These are phyloP conservation scores for Sebastes cheni DNA, from an alignment of 2,797 vertebrate species.

Conservation along the genomic window DNA sequence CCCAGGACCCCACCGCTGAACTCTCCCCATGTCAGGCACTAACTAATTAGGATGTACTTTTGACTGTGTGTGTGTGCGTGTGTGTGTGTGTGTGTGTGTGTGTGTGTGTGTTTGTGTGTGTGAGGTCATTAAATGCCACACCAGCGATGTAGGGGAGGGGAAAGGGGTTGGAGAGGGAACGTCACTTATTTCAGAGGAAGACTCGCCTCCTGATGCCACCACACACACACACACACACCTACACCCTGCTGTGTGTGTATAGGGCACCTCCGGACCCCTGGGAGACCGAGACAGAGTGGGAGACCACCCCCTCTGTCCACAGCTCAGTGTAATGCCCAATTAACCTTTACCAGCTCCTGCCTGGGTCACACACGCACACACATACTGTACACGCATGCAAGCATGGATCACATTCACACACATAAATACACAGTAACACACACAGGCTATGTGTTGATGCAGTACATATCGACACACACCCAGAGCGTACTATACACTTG, in stretches of 20 bases:
- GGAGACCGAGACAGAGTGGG: constrained; percentile 58
- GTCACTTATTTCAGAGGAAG: constrained; percentile 56
- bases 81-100: neutral
- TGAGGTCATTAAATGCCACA: constrained; percentile 71
- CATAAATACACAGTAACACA: constrained; percentile 15
- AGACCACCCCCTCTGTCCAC: constrained; percentile 68
- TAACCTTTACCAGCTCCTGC: constrained; percentile 81
- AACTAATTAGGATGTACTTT: constrained; percentile 63
- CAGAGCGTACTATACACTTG: neutral
- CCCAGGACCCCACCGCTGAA: constrained; percentile 39
- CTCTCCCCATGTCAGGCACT: constrained; percentile 26
- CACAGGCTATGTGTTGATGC: neutral
- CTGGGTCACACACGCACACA: constrained; percentile 41
- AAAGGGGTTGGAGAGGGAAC: constrained; percentile 14
- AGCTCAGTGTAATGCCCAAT: constrained; percentile 83
- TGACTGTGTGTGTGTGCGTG: constrained; percentile 28
- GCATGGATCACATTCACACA: constrained; percentile 16
- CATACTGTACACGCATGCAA: neutral
- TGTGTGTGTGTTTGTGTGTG: constrained; percentile 15
- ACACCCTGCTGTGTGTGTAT: constrained; percentile 66
- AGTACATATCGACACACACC: constrained; percentile 22
- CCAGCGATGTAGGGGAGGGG: constrained; percentile 9
- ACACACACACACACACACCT: constrained; percentile 17
- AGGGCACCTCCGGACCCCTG: constrained; percentile 77
- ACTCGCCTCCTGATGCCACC: constrained; percentile 15